Evolutionary conservation across 2,113 vertebrate species (phyloP), one percentile per base, ranked within the genome.

Genomic region (Paradoxurus hermaphroditus): DNA sequence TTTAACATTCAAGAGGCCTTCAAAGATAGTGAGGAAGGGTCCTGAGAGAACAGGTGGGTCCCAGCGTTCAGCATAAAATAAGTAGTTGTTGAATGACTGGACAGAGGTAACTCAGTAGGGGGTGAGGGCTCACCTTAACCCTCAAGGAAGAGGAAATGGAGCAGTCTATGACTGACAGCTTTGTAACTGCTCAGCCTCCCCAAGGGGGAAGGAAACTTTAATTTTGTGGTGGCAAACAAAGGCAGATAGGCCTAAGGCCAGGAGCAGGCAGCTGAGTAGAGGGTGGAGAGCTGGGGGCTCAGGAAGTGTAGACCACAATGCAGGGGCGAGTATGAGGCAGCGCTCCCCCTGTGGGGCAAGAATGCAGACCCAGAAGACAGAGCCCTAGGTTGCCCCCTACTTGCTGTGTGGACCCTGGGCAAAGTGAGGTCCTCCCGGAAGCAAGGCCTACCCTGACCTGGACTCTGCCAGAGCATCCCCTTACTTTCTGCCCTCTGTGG

Each of bases 351-450:
- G 1, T 0, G 2, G 7, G 14, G 7, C 46, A 82, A 91, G 68
- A 44, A 53, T 41, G 13, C 27, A 59, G 56, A 39, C 1, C 34
- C 1, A 51, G 73, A 49, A 21, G 15, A 14, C 0, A 0, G 49
- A 53, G 70, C 78, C 31, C 31, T 7, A 41, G 19, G n/a, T 12
- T 78, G 15, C 59, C 39, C 63, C 18, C 53, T 59, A 12, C 41
- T 44, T 51, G 29, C 77, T 1, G 1, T 11, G 27, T 49, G 25
- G 59, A 82, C 59, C 67, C 23, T 18, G 34, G 15, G 27, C 1
- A 44, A 29, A 87, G 44, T 16, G n/a, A 14, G 44, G 29, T 5
- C 36, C 16, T 97, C 18, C 65, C 12, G 11, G 46, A 75, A 86
- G 82, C 90, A 46, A 25, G 79, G 21, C 9, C 63, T 11, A 9